A percentile compares a stretch with the other conserved stretches of the same genome.
Conservation (phyloP, 2,113 vertebrate species). For the Motacilla tschutschensis region DNA sequence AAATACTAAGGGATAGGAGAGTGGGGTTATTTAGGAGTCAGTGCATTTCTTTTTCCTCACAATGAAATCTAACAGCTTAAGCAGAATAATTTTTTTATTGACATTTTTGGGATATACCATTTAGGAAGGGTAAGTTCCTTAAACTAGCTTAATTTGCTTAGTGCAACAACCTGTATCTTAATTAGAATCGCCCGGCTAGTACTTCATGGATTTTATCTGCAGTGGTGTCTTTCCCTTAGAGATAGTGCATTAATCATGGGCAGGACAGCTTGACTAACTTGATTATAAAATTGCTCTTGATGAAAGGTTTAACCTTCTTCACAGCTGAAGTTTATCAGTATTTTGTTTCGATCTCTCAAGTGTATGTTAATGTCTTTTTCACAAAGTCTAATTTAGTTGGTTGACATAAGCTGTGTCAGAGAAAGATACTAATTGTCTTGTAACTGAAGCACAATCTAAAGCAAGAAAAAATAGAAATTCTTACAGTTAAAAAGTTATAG, state of each 20-base stretch:
- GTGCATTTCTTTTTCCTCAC: constrained; percentile 12
- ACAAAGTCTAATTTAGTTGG: not conserved
- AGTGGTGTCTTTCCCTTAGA: not conserved
- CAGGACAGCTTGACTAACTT: not conserved
- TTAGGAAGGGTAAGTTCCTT: not conserved
- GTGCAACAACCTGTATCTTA: constrained; percentile 7
- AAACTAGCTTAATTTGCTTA: not conserved
- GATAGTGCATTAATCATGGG: not conserved
- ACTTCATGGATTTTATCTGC: not conserved
- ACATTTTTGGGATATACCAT: not conserved
- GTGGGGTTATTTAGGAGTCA: not conserved
- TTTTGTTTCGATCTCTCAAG: not conserved
- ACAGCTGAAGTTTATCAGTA: not conserved
- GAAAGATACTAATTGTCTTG: not conserved
- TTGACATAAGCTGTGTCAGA: not conserved
- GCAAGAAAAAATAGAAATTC: not conserved
- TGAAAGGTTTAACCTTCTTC: not conserved
- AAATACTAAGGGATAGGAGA: not conserved
- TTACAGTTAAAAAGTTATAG: not conserved
- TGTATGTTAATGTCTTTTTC: not conserved
- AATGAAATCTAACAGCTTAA: not conserved
- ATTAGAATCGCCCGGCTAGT: not conserved
- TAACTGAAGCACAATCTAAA: not conserved
- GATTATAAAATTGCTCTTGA: not conserved
- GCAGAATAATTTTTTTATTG: not conserved